These are phyloP conservation scores for Lycia hirtaria DNA, from an alignment of 2,888 invertebrate species.

Conservation along the genomic window DNA sequence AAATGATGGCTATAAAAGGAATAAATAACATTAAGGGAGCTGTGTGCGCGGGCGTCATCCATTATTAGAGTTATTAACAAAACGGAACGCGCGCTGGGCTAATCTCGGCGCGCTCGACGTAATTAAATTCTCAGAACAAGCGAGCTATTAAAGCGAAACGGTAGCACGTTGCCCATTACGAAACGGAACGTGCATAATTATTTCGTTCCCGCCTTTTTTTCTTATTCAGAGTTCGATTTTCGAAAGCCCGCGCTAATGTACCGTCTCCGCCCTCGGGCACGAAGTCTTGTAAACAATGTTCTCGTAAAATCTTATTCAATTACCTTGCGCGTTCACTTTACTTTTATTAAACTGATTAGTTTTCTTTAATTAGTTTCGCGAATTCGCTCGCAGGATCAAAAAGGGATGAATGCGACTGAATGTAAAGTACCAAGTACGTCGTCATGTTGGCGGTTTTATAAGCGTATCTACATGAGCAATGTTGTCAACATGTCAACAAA, in stretches of 20 bases:
- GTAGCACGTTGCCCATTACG: slow-evolving; percentile 83
- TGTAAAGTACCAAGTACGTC: slow-evolving; percentile 15
- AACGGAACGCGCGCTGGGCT: slow-evolving; percentile 77
- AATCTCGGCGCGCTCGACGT: slow-evolving; percentile 78
- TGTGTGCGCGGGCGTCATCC: slow-evolving; percentile 72
- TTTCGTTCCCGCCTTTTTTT: slow-evolving; percentile 83
- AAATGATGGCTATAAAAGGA: slow-evolving; percentile 52
- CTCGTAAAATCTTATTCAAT: slow-evolving; percentile 82
- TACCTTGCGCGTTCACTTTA: slow-evolving; percentile 66
- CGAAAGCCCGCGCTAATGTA: slow-evolving; percentile 78
- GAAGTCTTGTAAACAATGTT: slow-evolving; percentile 81
- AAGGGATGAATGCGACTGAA: slow-evolving; percentile 9
- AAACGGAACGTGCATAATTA: slow-evolving; percentile 85
- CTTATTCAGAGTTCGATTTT: slow-evolving; percentile 76
- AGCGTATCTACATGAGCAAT: slow-evolving; percentile 36
- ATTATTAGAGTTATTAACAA: slow-evolving; percentile 83
- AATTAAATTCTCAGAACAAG: slow-evolving; percentile 85
- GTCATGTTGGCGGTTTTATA: slow-evolving; percentile 17
- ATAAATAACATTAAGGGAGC: slow-evolving; percentile 57
- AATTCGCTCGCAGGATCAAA: slow-evolving; percentile 32
- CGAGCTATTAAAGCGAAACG: slow-evolving; percentile 83
- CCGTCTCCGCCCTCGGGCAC: slow-evolving; percentile 76
- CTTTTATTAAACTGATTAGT: slow-evolving; percentile 67
- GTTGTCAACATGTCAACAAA: slow-evolving; percentile 49
- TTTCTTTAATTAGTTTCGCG: slow-evolving; percentile 49